phyloP scores from a whole-genome alignment of 2,888 invertebrate species.

The Harpagoxenus sublaevis region DNA sequence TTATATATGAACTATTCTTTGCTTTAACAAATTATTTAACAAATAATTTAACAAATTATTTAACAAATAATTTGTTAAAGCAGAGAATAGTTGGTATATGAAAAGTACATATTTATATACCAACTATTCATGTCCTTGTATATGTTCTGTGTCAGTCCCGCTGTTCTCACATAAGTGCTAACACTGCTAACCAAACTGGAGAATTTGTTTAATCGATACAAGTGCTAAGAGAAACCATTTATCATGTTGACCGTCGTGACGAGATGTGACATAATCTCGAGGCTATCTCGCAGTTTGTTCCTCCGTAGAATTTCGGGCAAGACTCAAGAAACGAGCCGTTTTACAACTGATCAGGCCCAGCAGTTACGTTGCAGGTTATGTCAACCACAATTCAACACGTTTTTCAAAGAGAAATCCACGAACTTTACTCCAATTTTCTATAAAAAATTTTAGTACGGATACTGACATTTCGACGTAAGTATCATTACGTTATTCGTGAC shows the following conservation, averaged over 20 bases:
- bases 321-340: conserved; percentile 16
- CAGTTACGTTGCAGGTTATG: conserved; percentile 69
- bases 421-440: conserved; percentile 20
- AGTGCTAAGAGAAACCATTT: conserved; percentile 16
- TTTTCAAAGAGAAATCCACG: conserved; percentile 24
- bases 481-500: conserved; percentile 1
- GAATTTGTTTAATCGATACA: conserved; percentile 74
- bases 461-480: conserved; percentile 50
- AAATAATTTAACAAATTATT: too few species aligned
- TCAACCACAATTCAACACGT: neutral
- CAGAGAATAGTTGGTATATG: too few species aligned
- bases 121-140: too few species aligned
- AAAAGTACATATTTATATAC: too few species aligned
- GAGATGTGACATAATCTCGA: conserved; percentile 41
- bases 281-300: conserved; percentile 30
- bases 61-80: too few species aligned
- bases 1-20: too few species aligned
- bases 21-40: too few species aligned
- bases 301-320: conserved; percentile 28
- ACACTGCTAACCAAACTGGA: too few species aligned
- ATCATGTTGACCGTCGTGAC: conserved; percentile 66
- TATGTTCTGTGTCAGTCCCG: too few species aligned
- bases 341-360: neutral
- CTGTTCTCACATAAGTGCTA: too few species aligned
- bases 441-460: conserved; percentile 24